Evolutionary conservation across 2,113 vertebrate genomes (phyloP).

Genomic region (Montifringilla adamsi): DNA sequence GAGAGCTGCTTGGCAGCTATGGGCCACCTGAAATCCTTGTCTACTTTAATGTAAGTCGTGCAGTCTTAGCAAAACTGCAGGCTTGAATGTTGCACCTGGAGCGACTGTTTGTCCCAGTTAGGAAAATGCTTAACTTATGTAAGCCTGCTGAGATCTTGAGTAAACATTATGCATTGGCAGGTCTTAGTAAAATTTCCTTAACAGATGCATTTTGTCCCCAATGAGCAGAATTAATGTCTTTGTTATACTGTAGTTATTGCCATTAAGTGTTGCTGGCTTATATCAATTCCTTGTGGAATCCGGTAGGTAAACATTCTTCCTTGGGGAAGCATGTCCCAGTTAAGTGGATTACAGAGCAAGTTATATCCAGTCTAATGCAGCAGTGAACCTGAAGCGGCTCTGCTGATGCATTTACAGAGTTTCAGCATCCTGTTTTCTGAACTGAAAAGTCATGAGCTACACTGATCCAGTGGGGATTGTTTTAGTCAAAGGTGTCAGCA

Average conservation of each 20-base stretch:
- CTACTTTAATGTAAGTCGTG: background rate
- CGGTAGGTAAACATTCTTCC: slow-evolving; percentile 21
- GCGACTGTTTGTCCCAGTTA: slow-evolving; percentile 24
- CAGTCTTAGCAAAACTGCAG: background rate
- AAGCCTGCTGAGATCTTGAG: background rate
- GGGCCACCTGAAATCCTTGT: background rate
- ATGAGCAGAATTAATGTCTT: slow-evolving; percentile 29
- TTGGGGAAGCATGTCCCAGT: slow-evolving; percentile 45
- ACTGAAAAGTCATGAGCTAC: background rate
- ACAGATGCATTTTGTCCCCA: slow-evolving; percentile 17
- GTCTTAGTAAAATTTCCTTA: slow-evolving; percentile 29
- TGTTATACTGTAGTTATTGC: slow-evolving; percentile 28
- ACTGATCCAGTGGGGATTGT: background rate
- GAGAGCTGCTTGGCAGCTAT: background rate
- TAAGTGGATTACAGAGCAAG: slow-evolving; percentile 55
- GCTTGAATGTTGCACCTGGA: background rate
- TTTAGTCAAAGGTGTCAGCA: background rate
- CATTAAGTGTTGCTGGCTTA: slow-evolving; percentile 20
- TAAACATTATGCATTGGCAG: slow-evolving; percentile 2
- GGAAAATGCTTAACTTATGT: background rate
- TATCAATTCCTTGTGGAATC: slow-evolving; percentile 27
- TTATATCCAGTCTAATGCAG: slow-evolving; percentile 12
- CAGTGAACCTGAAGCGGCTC: slow-evolving; percentile 16
- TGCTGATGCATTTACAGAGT: background rate
- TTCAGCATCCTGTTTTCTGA: background rate